Base-by-base conservation (phyloP, 2,888 invertebrate species). In the Eupithecia subfuscata region DNA sequence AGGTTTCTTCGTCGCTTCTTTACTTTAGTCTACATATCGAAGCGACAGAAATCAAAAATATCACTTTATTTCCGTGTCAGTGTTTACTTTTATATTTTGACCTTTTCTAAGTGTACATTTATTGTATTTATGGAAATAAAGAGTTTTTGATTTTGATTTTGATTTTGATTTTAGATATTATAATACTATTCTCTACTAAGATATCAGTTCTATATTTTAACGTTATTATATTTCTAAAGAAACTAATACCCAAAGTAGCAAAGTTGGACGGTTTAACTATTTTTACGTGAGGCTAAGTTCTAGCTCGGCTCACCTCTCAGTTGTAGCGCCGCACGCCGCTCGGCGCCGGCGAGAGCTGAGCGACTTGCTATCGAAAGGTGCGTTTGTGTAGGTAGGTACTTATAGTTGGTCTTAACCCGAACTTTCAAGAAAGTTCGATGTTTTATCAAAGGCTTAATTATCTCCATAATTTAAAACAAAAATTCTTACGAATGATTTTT, bases 201-300 rank as follows among this genome's bases (percentile, higher is more conserved):
- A 14, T 73, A 18, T 63, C 73, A 67, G n/a, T 40, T 76, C 75
- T 73, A 76, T 18, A 11, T 8, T 7, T 12, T 8, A 43, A 5
- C 5, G 37, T 16, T 68, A 43, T 71, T 69, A 9, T 45, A 18
- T 75, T 75, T 74, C 70, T 73, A 77, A 72, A 75, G 65, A 78
- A 82, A 81, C 80, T 80, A 79, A 82, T 80, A 80, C 73, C 70
- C 69, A 43, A 72, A 77, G 75, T 70, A 72, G 73, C 68, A 43
- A 77, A 77, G 75, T 77, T 75, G 52, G 65, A 60, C 67, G 73
- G 70, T 73, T 75, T 71, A 76, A 76, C 75, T 75, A 78, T 78
- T 78, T 78, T 78, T 78, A 76, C 73, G 76, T 71, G 73, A n/a
- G 63, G 43, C 37, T 45, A 73, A 71, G 75, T 77, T 74, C 69